These are phyloP conservation scores for Stichopus chloronotus DNA, from an alignment of 35 echinoderm and acorn worm genomes.

Conservation along the genomic window DNA sequence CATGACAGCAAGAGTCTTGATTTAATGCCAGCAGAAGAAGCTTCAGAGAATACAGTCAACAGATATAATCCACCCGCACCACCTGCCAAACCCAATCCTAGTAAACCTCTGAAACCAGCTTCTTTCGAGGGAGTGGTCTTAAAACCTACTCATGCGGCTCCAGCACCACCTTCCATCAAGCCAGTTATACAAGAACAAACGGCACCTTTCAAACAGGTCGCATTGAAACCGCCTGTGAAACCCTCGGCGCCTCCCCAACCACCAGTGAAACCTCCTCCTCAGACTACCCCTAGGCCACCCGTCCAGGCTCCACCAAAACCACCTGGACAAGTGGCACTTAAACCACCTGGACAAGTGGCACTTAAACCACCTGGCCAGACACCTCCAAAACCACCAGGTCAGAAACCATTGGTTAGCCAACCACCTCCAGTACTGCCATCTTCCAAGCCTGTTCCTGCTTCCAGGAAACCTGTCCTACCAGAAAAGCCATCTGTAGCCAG, in stretches of 20 bases:
- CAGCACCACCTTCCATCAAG: slow-evolving; percentile 21
- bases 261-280: not conserved
- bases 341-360: not conserved
- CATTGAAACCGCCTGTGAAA: slow-evolving; percentile 4
- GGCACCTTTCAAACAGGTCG: not conserved
- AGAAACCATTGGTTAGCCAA: not conserved
- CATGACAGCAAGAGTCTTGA: not conserved
- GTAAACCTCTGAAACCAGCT: not conserved
- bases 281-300: not conserved
- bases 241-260: not conserved
- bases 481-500: slow-evolving; percentile 4
- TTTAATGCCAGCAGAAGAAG: not conserved
- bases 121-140: not conserved
- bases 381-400: slow-evolving; percentile 32
- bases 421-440: slow-evolving; percentile 10
- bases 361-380: slow-evolving; percentile 44
- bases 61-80: slow-evolving; percentile 1
- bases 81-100: not conserved
- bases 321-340: not conserved
- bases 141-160: slow-evolving; percentile 12
- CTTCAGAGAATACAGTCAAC: not conserved
- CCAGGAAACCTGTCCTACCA: slow-evolving; percentile 3
- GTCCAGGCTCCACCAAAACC: not conserved
- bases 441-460: slow-evolving; percentile 20
- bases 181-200: slow-evolving; percentile 2